Conservation (phyloP, 1,140 invertebrate genomes). For the Trypoxylus dichotomus region DNA sequence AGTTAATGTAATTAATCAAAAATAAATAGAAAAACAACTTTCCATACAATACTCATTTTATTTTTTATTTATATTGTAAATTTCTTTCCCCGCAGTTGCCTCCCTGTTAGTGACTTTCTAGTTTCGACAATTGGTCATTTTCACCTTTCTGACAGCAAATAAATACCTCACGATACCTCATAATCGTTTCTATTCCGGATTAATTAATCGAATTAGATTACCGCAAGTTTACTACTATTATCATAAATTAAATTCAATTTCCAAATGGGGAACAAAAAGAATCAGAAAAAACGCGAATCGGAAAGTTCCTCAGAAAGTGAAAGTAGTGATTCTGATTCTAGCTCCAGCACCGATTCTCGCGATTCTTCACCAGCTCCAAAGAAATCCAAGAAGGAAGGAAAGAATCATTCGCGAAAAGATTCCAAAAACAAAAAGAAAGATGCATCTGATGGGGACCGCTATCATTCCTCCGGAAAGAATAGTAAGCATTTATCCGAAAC, state of each 20-base stretch:
- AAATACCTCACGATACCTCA: neutral
- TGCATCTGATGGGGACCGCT: neutral
- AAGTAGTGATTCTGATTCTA: neutral
- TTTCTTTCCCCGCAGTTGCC: no score
- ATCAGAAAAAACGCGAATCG: neutral
- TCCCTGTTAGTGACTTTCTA: neutral
- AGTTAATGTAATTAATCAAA: no score
- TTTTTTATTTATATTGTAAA: no score
- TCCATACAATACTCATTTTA: no score
- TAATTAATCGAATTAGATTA: neutral
- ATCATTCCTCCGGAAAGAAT: neutral
- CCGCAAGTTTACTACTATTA: neutral
- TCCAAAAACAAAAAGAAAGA: neutral
- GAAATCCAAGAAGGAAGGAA: neutral
- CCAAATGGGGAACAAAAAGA: neutral
- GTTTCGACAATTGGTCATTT: neutral
- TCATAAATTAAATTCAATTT: neutral
- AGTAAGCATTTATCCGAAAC: neutral
- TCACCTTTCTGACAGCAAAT: neutral
- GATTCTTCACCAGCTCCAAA: neutral
- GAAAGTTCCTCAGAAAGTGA: neutral
- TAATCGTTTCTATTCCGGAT: neutral
- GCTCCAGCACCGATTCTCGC: neutral
- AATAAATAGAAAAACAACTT: no score
- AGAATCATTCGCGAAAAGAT: neutral